Evolutionary conservation across 2,888 invertebrate species (phyloP).

Genomic region (Trachelus tabidus): DNA sequence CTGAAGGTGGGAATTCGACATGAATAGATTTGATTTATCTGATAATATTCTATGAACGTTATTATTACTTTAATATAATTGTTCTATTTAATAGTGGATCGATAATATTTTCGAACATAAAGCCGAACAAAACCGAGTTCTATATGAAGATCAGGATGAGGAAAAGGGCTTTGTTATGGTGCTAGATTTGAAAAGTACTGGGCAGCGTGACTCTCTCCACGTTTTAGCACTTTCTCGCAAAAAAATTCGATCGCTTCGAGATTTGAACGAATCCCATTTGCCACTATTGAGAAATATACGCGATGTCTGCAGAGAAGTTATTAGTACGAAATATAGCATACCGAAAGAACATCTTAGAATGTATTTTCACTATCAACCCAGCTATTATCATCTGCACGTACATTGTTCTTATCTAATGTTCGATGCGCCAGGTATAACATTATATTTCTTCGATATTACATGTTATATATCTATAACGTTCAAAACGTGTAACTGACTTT

Average conservation of each 20-base stretch:
- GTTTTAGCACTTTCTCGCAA: constrained; percentile 83
- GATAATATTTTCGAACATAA: constrained; percentile 95
- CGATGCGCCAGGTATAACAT: constrained; percentile 76
- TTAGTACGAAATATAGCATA: constrained; percentile 81
- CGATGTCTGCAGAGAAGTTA: constrained; percentile 78
- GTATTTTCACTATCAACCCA: constrained; percentile 95
- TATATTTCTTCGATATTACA: constrained; percentile 3
- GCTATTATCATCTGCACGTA: constrained; percentile 96
- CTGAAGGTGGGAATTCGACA: constrained; percentile 73
- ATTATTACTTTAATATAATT: background rate
- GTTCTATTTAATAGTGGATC: constrained; percentile 81
- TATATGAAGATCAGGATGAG: constrained; percentile 83
- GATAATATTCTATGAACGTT: background rate
- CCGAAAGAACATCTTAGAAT: constrained; percentile 78
- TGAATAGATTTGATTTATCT: constrained; percentile 24
- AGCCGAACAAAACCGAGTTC: constrained; percentile 87
- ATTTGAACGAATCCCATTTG: constrained; percentile 82
- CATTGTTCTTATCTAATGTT: constrained; percentile 87
- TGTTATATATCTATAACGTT: background rate
- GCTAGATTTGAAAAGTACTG: constrained; percentile 98
- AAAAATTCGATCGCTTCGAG: constrained; percentile 85
- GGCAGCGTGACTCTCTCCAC: constrained; percentile 83
- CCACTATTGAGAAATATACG: constrained; percentile 85
- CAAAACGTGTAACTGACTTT: background rate
- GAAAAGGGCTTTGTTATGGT: constrained; percentile 87